Conservation (phyloP, 2,797 vertebrate species). For the Phataginus tetradactyla region DNA sequence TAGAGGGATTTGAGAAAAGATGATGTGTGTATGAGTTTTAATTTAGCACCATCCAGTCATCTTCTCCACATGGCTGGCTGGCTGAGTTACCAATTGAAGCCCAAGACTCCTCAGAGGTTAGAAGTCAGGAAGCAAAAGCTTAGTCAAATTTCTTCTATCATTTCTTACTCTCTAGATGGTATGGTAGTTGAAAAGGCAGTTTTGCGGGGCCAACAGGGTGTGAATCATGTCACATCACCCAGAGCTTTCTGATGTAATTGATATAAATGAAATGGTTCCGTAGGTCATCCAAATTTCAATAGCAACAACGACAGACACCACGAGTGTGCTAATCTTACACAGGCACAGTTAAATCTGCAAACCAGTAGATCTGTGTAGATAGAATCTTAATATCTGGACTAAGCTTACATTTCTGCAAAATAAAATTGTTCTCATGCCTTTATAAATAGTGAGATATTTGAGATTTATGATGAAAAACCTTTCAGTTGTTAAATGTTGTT, state of each 20-base stretch:
- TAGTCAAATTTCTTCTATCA: neutral
- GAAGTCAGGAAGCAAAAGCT: neutral
- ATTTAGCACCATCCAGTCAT: neutral
- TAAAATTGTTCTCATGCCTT: neutral
- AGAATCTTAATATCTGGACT: neutral
- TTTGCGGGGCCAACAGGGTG: too few relatives aligned
- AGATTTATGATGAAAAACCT: neutral
- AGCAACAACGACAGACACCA: too few relatives aligned
- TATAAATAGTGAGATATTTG: neutral
- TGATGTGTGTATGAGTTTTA: neutral
- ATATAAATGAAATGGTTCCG: neutral
- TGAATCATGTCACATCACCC: too few relatives aligned
- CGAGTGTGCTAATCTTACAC: neutral
- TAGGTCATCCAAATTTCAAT: neutral
- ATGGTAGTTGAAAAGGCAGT: too few relatives aligned
- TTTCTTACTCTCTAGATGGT: neutral
- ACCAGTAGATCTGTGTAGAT: neutral
- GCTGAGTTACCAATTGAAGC: neutral
- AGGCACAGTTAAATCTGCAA: neutral
- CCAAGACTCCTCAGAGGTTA: neutral
- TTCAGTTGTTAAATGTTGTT: neutral
- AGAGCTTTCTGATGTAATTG: neutral
- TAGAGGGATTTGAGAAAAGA: neutral
- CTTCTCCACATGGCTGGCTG: neutral
- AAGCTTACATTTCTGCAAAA: neutral